These are phyloP conservation scores for Chinchilla lanigera DNA, from an alignment of 2,113 vertebrate genomes.

Conservation along the genomic window DNA sequence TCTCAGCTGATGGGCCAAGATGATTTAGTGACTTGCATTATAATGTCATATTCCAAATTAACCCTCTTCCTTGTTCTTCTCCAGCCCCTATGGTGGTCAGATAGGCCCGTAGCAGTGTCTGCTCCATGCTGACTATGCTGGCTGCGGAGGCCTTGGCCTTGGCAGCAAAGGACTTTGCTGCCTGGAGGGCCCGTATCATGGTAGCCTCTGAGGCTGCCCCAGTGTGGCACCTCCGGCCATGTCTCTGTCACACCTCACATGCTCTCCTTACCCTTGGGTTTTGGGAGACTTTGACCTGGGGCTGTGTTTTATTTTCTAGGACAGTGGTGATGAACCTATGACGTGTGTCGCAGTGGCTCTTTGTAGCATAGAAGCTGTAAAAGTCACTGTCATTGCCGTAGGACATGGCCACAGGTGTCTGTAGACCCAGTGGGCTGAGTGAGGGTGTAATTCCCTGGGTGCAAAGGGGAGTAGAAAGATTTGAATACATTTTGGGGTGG, in stretches of 20 bases:
- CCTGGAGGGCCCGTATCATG: background rate
- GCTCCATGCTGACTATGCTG: background rate
- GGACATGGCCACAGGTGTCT: background rate
- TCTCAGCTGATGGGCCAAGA: background rate
- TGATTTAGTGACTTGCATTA: background rate
- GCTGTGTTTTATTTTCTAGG: background rate
- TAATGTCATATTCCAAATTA: background rate
- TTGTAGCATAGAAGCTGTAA: background rate
- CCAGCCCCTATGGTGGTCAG: background rate
- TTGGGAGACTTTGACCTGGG: background rate
- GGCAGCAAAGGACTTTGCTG: background rate
- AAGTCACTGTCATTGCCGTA: background rate
- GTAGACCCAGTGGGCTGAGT: background rate
- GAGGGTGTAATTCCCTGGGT: conserved; percentile 9
- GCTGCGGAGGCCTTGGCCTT: background rate
- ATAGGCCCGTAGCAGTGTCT: background rate
- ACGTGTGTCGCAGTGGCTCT: background rate
- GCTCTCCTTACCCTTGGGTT: background rate
- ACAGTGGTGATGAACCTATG: background rate
- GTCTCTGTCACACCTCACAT: background rate
- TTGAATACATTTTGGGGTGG: background rate
- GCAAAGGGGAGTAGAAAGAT: background rate
- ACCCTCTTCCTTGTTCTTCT: background rate
- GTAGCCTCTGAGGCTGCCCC: background rate
- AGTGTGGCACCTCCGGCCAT: background rate